Evolutionary conservation across 2,113 vertebrate species (phyloP).

Genomic region (Anoplopoma fimbria): DNA sequence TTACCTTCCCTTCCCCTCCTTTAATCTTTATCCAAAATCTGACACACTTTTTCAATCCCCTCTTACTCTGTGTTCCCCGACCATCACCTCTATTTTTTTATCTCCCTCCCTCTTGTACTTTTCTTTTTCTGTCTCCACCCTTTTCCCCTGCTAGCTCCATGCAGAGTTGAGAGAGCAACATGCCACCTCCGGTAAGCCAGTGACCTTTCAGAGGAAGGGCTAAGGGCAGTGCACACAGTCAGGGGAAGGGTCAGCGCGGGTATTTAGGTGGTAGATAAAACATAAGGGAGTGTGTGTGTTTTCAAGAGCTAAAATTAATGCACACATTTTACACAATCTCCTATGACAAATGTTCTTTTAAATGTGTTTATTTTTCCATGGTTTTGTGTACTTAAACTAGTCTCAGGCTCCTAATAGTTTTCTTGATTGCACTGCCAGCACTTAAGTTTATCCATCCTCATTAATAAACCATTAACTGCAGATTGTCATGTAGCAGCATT

Average conservation of each 20-base stretch:
- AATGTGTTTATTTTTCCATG: neutral
- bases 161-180: slow-evolving; percentile 78
- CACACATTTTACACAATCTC: neutral
- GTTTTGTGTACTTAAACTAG: neutral
- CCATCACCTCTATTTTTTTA: neutral
- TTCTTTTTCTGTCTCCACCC: slow-evolving; percentile 24
- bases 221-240: slow-evolving; percentile 30
- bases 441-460: neutral
- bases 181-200: slow-evolving; percentile 75
- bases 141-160: slow-evolving; percentile 62
- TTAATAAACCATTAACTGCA: slow-evolving; percentile 26
- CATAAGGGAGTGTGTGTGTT: neutral
- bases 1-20: neutral
- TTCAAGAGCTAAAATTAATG: slow-evolving; percentile 2
- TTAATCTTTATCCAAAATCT: slow-evolving; percentile 27
- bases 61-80: neutral
- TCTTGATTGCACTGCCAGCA: neutral
- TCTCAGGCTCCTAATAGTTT: neutral
- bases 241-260: neutral
- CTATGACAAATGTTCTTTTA: neutral
- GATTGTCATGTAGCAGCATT: slow-evolving; percentile 2
- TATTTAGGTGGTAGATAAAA: neutral
- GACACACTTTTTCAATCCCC: slow-evolving; percentile 8
- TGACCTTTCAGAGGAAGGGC: slow-evolving; percentile 43
- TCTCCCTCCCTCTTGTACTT: slow-evolving; percentile 1